Base-by-base conservation (phyloP, 2,888 invertebrate genomes). In the Disparrhopalites patrizii region DNA sequence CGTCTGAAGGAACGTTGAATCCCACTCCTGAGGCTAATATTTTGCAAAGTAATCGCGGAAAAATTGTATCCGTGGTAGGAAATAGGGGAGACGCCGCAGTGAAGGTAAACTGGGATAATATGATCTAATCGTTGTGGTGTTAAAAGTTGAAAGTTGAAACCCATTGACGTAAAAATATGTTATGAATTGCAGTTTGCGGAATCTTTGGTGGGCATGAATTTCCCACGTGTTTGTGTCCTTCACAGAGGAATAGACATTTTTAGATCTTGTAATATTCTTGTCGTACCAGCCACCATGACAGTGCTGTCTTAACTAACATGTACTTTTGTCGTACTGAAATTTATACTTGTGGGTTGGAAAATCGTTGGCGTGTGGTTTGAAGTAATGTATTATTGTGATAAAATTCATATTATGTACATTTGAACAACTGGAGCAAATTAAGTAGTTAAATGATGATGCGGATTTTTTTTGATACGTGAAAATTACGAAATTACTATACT, bases 201-300 rank as follows among this genome's bases (percentile, higher is more conserved):
- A 76, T 88, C 88, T 78, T 81, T 96, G 68, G 85, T 96, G 54
- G 85, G 87, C 69, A 88, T 91, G 77, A 85, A 85, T 62, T 87
- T 91, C 63, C 82, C 85, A 0, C 85, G 87, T 76, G 91, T 95
- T 4, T 93, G 93, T 78, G 86, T 89, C 15, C 83, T 96, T 15
- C 92, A 94, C 80, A 90, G 90, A 63, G 95, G 95, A 51, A 89
- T 93, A 75, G 85, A 89, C 72, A 86, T 89, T n/a, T 81, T 95
- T 31, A 77, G 81, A 54, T 77, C 79, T 36, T 80, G 81, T 27
- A 79, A 80, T 36, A 76, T 82, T 15, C 77, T 83, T n/a, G 78
- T 79, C 13, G 80, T 82, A 8, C 81, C 82, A 2, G 78, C 80
- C n/a, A 69, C 70, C 23, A 67, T 71, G 57, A 43, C n/a, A n/a